Conservation (phyloP, 2,797 vertebrate genomes). For the Danio kyathit region DNA sequence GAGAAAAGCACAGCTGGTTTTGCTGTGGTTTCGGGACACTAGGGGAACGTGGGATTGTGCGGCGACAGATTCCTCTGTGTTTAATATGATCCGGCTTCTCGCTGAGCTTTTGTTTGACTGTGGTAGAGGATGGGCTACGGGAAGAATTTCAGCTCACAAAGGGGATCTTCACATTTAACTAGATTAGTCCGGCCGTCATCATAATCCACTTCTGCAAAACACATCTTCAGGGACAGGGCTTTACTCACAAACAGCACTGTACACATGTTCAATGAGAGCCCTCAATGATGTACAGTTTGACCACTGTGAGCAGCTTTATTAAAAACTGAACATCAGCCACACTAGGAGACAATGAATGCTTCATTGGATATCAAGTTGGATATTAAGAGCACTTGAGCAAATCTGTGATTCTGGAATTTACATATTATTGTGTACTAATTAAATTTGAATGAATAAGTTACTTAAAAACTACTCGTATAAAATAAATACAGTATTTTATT, state of each 20-base stretch:
- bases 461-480: too few species aligned
- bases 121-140: constrained; percentile 19
- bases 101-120: constrained; percentile 34
- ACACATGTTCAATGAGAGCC: not conserved
- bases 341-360: constrained; percentile 9
- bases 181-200: constrained; percentile 41
- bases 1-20: not conserved
- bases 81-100: constrained; percentile 29
- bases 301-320: constrained; percentile 29
- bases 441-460: too few species aligned
- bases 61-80: constrained; percentile 31
- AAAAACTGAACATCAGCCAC: constrained; percentile 21
- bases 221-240: constrained; percentile 43
- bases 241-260: constrained; percentile 24
- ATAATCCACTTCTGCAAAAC: constrained; percentile 48
- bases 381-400: too few species aligned
- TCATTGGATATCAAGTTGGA: too few species aligned
- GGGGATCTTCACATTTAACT: constrained; percentile 50
- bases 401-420: too few species aligned
- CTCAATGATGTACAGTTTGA: constrained; percentile 5
- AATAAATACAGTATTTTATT: too few species aligned
- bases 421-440: too few species aligned
- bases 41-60: not conserved
- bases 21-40: constrained; percentile 2
- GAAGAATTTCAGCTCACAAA: constrained; percentile 43